phyloP scores from a whole-genome alignment of 2,113 vertebrate genomes.

The Mystacornis crossleyi region DNA sequence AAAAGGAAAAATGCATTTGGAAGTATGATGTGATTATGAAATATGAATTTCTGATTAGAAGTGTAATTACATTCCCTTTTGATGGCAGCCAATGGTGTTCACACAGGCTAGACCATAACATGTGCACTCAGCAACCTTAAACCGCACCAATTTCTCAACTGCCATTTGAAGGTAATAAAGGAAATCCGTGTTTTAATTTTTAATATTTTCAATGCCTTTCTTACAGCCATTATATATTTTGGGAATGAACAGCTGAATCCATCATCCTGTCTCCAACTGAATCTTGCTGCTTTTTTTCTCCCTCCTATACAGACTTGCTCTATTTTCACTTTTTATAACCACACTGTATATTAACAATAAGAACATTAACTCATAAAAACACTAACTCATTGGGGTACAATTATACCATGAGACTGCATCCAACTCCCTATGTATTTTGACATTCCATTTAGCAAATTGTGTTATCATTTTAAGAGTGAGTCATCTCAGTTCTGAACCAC shows the following conservation, averaged over 20 bases:
- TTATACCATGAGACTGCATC: neutral
- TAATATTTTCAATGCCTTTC: constrained; percentile 23
- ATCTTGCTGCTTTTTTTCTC: neutral
- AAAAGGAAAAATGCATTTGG: neutral
- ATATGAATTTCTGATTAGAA: constrained; percentile 20
- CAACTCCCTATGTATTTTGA: neutral
- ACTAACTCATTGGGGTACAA: constrained; percentile 2
- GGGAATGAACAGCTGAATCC: constrained; percentile 16
- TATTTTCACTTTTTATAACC: neutral
- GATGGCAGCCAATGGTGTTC: neutral
- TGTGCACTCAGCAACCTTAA: neutral
- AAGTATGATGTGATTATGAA: constrained; percentile 4
- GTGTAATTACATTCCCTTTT: constrained; percentile 21
- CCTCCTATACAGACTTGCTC: neutral
- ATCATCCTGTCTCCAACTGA: neutral
- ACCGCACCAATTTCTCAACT: neutral
- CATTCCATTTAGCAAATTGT: constrained; percentile 14
- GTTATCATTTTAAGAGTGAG: neutral
- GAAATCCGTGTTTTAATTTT: constrained; percentile 43
- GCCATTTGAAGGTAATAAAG: constrained; percentile 2
- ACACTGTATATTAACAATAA: neutral
- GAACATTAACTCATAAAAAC: constrained; percentile 19
- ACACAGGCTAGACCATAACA: neutral
- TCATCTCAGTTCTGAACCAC: constrained; percentile 4
- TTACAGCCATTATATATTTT: neutral